Conservation (phyloP, 2,113 vertebrate species). For the Chionomys nivalis region DNA sequence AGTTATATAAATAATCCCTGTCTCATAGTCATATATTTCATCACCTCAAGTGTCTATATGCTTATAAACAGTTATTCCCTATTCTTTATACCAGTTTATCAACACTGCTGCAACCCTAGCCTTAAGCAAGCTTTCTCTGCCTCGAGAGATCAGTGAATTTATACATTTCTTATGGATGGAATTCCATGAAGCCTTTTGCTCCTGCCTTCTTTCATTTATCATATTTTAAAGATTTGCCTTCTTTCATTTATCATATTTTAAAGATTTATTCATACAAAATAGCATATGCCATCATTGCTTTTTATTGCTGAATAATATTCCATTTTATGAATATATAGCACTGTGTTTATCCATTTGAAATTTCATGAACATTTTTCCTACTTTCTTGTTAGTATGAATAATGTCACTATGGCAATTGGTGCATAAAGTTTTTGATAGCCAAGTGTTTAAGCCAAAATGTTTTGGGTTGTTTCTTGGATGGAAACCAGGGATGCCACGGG, state of each 20-base stretch:
- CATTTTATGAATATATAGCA: background rate
- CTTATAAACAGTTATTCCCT: background rate
- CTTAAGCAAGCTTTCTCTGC: background rate
- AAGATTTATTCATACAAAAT: background rate
- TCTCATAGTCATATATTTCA: slow-evolving; percentile 19
- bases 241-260: slow-evolving; percentile 23
- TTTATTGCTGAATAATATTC: slow-evolving; percentile 29
- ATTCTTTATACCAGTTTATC: background rate
- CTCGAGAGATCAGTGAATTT: background rate
- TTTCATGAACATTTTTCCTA: background rate
- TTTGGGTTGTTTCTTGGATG: background rate
- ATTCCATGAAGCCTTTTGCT: background rate
- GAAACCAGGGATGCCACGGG: background rate
- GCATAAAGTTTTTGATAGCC: background rate
- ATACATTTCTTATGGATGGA: background rate
- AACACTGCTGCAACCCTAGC: background rate
- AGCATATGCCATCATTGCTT: background rate
- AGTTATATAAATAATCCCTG: background rate
- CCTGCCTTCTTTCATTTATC: background rate
- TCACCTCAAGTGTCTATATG: background rate
- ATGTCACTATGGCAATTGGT: background rate
- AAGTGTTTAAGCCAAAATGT: background rate
- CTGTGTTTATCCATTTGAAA: slow-evolving; percentile 25
- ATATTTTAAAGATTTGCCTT: slow-evolving; percentile 2
- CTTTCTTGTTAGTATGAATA: background rate